phyloP scores from a whole-genome alignment of 2,888 invertebrate genomes.

The Psylliodes chrysocephalus region DNA sequence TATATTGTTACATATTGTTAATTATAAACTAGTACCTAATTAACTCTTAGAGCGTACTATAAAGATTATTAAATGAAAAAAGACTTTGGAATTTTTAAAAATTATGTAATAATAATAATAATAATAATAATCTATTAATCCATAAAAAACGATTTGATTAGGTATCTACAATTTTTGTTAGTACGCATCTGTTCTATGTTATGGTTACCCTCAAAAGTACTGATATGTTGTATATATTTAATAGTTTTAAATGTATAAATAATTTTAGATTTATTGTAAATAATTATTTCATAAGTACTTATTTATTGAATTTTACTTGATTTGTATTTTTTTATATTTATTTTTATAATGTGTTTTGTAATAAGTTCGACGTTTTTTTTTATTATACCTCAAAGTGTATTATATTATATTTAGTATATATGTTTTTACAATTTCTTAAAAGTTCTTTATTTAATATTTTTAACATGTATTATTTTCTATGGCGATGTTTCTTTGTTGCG shows the following conservation, averaged over 20 bases:
- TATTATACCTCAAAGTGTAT: slow-evolving; percentile 28
- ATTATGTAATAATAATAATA: no score
- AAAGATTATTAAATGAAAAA: no score
- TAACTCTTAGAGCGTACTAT: no score
- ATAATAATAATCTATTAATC: no score
- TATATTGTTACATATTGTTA: no score
- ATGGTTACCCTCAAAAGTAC: slow-evolving; percentile 50
- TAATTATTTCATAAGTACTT: slow-evolving; percentile 31
- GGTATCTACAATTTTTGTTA: slow-evolving; percentile 5
- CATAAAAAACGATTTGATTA: no score
- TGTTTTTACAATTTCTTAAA: no score
- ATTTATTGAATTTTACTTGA: slow-evolving; percentile 35
- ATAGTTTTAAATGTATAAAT: slow-evolving; percentile 21
- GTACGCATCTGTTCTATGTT: slow-evolving; percentile 12
- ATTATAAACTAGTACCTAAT: no score
- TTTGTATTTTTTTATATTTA: slow-evolving; percentile 41
- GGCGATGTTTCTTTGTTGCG: no score
- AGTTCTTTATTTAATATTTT: no score
- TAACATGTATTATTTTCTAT: no score
- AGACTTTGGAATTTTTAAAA: no score
- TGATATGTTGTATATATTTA: slow-evolving; percentile 42
- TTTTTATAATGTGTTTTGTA: slow-evolving; percentile 35
- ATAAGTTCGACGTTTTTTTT: slow-evolving; percentile 5
- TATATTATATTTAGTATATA: slow-evolving; percentile 11
- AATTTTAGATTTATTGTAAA: slow-evolving; percentile 30